phyloP scores from a whole-genome alignment of 2,113 vertebrate genomes.

The Nansenia antarctica region DNA sequence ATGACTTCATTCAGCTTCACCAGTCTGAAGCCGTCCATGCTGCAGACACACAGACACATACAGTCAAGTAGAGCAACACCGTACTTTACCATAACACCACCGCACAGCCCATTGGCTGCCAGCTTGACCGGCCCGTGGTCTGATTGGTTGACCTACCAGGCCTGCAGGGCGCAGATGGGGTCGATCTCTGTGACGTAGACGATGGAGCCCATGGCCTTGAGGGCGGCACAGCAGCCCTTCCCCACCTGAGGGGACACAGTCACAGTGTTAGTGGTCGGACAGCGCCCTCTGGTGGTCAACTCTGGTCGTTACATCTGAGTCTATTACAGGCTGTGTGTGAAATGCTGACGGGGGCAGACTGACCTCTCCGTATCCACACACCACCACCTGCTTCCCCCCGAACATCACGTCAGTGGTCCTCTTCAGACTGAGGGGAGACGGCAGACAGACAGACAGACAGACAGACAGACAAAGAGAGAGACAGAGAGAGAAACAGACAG shows the following conservation, averaged over 20 bases:
- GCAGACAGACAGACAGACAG: no score
- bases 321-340: no score
- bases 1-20: constrained; percentile 98
- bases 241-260: constrained; percentile 80
- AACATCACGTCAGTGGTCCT: constrained; percentile 99
- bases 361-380: constrained; percentile 98
- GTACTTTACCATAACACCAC: background rate
- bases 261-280: background rate
- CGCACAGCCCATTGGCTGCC: background rate
- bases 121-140: background rate
- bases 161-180: constrained; percentile 96
- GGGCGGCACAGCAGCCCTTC: constrained; percentile 94
- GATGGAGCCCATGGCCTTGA: constrained; percentile 98
- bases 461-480: no score
- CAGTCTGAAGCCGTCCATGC: constrained; percentile 98
- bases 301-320: no score
- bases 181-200: constrained; percentile 98
- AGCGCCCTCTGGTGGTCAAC: constrained; percentile 29
- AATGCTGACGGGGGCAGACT: no score
- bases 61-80: background rate
- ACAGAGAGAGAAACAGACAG: no score
- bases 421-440: constrained; percentile 81
- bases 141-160: constrained; percentile 81
- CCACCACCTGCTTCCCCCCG: constrained; percentile 97
- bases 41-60: constrained; percentile 42